These are phyloP conservation scores for Caenorhabditis zanzibari DNA, from an alignment of 2,888 invertebrate species.

Conservation along the genomic window DNA sequence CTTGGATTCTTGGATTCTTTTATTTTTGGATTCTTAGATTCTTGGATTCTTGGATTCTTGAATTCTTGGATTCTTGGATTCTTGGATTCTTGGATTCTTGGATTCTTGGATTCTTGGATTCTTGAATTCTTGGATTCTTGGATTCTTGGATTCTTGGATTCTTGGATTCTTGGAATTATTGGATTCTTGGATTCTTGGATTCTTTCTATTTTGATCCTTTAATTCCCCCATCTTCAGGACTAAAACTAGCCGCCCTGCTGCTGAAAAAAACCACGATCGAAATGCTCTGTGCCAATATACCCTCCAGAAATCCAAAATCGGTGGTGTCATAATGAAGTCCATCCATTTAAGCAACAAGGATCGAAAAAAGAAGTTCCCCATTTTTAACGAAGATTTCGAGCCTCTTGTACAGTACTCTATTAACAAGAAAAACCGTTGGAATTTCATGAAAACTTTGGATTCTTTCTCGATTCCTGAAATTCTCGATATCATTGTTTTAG, in stretches of 20 bases:
- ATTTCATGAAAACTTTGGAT: not conserved
- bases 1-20: no score
- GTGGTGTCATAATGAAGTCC: not conserved
- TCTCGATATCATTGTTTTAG: not conserved
- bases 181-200: no score
- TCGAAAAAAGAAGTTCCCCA: not conserved
- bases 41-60: no score
- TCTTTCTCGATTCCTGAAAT: not conserved
- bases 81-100: no score
- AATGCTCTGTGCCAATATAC: constrained; percentile 7
- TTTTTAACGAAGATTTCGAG: not conserved
- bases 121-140: no score
- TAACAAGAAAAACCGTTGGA: constrained; percentile 11
- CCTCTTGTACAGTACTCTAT: not conserved
- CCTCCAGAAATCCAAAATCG: not conserved
- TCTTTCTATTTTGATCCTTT: no score
- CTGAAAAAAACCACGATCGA: not conserved
- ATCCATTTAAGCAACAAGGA: not conserved
- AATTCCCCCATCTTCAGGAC: no score
- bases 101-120: no score
- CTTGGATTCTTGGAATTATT: no score
- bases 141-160: no score
- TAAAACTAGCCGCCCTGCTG: not conserved
- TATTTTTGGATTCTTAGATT: no score
- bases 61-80: no score